phyloP scores from a whole-genome alignment of 2,797 vertebrate species.

The Anisognathus igniventris region DNA sequence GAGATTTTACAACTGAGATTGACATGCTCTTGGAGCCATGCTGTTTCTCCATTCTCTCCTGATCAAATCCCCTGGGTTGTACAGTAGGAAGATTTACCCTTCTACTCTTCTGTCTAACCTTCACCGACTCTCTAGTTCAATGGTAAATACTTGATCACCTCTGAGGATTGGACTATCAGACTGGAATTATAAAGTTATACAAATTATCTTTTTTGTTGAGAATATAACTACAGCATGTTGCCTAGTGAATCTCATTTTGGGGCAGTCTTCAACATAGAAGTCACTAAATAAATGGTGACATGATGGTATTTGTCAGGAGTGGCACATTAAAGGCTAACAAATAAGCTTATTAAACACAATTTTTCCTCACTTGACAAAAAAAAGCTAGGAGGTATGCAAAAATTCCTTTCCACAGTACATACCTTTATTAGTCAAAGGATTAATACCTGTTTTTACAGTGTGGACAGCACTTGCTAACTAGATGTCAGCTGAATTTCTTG shows the following conservation, averaged over 20 bases:
- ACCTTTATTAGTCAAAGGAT: background rate
- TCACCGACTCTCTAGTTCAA: background rate
- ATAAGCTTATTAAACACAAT: background rate
- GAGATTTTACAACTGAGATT: conserved; percentile 1
- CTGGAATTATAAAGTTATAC: background rate
- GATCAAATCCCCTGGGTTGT: background rate
- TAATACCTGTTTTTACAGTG: background rate
- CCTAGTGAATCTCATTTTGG: background rate
- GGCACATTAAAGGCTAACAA: background rate
- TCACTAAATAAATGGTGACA: background rate
- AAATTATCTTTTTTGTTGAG: background rate
- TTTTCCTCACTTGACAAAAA: background rate
- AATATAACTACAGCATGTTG: background rate
- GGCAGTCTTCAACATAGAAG: background rate
- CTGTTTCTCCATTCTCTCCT: background rate
- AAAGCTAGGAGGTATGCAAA: background rate
- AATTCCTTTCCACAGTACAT: background rate
- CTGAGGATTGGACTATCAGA: background rate
- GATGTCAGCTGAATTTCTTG: background rate
- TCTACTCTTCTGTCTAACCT: background rate
- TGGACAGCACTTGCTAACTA: background rate
- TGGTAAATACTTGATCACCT: background rate
- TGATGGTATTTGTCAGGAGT: background rate
- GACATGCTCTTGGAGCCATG: background rate
- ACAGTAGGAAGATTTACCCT: background rate